Evolutionary conservation across 2,888 invertebrate genomes (phyloP), one percentile per base, ranked within the genome.

Genomic region (Gortyna flavago): DNA sequence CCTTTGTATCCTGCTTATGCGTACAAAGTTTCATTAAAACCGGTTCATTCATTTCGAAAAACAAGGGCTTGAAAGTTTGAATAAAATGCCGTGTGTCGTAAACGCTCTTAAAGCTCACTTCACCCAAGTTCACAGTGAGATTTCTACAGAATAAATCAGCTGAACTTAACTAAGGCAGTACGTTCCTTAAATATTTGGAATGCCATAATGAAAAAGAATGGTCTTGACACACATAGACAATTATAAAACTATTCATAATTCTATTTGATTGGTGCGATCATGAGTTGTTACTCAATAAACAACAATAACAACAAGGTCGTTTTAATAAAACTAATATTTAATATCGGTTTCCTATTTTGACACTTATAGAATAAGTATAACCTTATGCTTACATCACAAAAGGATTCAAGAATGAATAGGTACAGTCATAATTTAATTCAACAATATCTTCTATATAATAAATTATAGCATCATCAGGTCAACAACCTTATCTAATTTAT

Each of bases 271-370:
- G 66, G 29, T 75, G 25, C 25, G 41, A 41, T 59, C 25, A 29
- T 25, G 35, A 44, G 65, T n/a, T 25, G 32, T 65, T 68, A 54
- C 64, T 41, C 51, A 75, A 69, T 69, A 54, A 68, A n/a, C 51
- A 75, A 69, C 65, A 54, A 68, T n/a, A 75, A 75, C 5, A 61
- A 64, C 57, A 66, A 67, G 48, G 71, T 44, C 21, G 57, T 57
- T 68, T 18, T 11, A 77, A 77, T 82, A 57, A 74, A 82, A 68
- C 44, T n/a, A 69, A 72, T 57, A 75, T 80, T 71, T 70, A 59
- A 41, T 69, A 69, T 64, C 66, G 44, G 6, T 72, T 65, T 75
- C 57, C 41, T 69, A 65, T 69, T 78, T 66, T 25, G 25, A 61
- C 13, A 69, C 59, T 41, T 80, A 80, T 16, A 72, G 8, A 41